Base-by-base conservation (phyloP, 2,797 vertebrate species). In the Microctenopoma stevenorrisi region DNA sequence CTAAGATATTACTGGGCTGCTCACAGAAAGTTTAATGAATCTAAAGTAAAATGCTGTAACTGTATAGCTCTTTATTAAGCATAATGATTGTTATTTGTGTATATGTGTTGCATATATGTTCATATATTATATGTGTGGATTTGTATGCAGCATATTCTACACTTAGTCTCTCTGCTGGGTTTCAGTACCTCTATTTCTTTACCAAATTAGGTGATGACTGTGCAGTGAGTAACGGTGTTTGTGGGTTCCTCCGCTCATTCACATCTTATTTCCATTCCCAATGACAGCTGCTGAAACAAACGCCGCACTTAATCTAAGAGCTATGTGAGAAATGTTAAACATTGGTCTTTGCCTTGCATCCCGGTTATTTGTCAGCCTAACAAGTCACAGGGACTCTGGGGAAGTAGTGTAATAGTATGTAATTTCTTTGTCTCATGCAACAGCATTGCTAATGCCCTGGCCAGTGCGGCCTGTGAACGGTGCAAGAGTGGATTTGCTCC, bases 361-460 rank as follows among this genome's bases (percentile, higher is more conserved):
- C 8, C 43, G 50, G 44, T 59, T 18, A 59, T 78, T 68, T 71
- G 50, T 72, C 56, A 74, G 70, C 25, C 30, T 46, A 14, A 38
- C 38, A 26, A 22, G 56, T 76, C 48, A 33, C 14, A 16, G n/a
- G 16, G 26, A 6, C 54, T 57, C 30, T 5, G 5, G 49, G 46
- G 26, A 28, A 18, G 49, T 43, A 10, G 44, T 64, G 62, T 18
- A 7, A 11, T 67, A 49, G 62, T 54, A 7, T 72, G 42, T 72
- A 1, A 4, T 79, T 50, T 76, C 68, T 40, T 55, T 84, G 48
- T 86, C 65, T 25, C 3, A 1, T 73, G 38, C 84, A 95, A 95
- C 94, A 99, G 97, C 90, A 99, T 99, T 95, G 96, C 97, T 0
- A 99, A 97, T 16, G 98, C 98, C 0, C 94, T 99, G 76, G 97